These are phyloP conservation scores for Gordius sp. DNA, from an alignment of 2,888 invertebrate genomes.

Conservation along the genomic window DNA sequence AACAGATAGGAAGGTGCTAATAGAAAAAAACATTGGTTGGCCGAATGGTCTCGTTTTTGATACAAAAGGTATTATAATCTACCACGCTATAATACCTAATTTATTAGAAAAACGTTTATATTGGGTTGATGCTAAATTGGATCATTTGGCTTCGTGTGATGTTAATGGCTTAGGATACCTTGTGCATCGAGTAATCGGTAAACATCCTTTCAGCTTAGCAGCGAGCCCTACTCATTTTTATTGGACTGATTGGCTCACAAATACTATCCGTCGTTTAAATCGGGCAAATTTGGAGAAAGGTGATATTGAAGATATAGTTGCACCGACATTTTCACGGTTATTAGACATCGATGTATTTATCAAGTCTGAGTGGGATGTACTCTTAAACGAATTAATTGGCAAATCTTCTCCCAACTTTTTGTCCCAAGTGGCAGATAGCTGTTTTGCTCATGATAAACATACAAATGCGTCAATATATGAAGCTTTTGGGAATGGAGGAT, in stretches of 20 bases:
- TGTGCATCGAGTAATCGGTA: too few relatives aligned
- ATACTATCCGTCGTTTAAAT: not conserved
- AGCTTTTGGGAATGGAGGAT: too few relatives aligned
- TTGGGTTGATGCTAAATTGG: not conserved
- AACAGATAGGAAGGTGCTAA: not conserved
- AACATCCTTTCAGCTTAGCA: not conserved
- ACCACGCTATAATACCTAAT: too few relatives aligned
- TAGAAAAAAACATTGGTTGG: not conserved
- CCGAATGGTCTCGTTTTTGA: slow-evolving; percentile 1
- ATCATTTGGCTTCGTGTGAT: not conserved
- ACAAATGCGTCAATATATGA: too few relatives aligned
- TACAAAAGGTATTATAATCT: not conserved
- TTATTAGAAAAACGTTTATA: not conserved
- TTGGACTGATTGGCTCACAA: not conserved
- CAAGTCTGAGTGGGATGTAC: too few relatives aligned
- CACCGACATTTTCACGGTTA: slow-evolving; percentile 23
- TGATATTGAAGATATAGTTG: not conserved
- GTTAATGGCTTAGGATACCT: too few relatives aligned
- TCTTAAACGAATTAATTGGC: too few relatives aligned
- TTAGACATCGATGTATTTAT: slow-evolving; percentile 25
- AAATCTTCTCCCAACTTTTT: too few relatives aligned
- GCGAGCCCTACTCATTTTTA: not conserved
- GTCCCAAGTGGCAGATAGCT: too few relatives aligned
- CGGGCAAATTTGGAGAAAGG: not conserved
- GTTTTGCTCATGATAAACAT: too few relatives aligned